Base-by-base conservation (phyloP, 1,140 invertebrate genomes). In the Brachionus sp. region DNA sequence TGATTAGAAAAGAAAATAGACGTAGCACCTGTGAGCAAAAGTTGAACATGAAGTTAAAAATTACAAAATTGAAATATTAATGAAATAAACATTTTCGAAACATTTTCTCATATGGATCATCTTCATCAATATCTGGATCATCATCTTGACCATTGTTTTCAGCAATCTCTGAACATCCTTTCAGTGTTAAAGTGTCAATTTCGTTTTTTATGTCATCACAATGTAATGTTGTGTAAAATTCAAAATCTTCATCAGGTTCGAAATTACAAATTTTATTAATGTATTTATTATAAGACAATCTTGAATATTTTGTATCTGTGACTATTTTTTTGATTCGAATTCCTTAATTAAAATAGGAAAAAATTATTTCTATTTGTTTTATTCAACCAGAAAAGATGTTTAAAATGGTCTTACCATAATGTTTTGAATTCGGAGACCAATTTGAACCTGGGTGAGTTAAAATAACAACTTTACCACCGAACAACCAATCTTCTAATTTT, bases 81-180 rank as follows among this genome's bases (percentile, higher is more conserved):
- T 66, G 64, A 66, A 66, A 66, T 66, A 66, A 66, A 10, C 64
- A 66, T 37, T 66, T 66, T 66, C 64, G 64, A 66, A n/a, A 66
- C 25, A 66, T 66, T 66, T 33, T 13, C n/a, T 53, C 46, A 53
- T 19, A 53, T 53, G 1, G 3, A 66, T 66, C 64, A 0, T 66
- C 12, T 33, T 66, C 64, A 16, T 66, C 64, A 33, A 66, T 66
- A 66, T 66, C 64, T 66, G 64, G 64, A 66, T 66, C 64, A 3
- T 66, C 64, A 33, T 66, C 64, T 10, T 66, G 9, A 35, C 33
- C 6, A 16, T 66, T 66, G 13, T 37, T 66, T 13, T 66, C 64
- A 33, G 10, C 2, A 0, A 33, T 12, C 29, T 66, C 10, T 29
- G 25, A 19, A 66, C 64, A 66, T 66, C 10, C 25, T 66, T 66